These are phyloP conservation scores for Gasteruption jaculator DNA, from an alignment of 2,888 invertebrate species.

Conservation along the genomic window DNA sequence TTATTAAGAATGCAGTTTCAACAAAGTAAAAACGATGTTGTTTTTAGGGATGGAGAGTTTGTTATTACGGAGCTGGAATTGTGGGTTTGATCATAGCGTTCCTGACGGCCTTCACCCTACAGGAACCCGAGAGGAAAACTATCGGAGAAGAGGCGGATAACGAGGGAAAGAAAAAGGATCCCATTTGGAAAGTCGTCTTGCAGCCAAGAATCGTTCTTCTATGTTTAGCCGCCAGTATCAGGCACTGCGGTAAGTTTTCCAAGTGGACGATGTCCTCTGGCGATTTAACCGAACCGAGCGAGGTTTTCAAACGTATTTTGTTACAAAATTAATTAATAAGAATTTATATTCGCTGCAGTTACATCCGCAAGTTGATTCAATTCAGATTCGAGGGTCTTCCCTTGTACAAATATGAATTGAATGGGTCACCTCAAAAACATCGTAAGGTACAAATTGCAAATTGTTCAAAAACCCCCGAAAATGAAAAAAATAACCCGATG, in stretches of 20 bases:
- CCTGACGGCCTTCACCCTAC: slow-evolving; percentile 70
- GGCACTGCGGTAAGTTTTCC: slow-evolving; percentile 82
- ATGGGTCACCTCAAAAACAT: too few species aligned
- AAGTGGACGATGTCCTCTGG: too few species aligned
- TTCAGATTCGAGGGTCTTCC: too few species aligned
- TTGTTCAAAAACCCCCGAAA: too few species aligned
- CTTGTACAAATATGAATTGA: too few species aligned
- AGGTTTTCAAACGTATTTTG: too few species aligned
- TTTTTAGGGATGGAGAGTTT: slow-evolving; percentile 74
- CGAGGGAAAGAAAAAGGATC: slow-evolving; percentile 56
- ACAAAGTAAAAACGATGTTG: neutral
- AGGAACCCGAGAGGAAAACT: slow-evolving; percentile 71
- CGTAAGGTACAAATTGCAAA: too few species aligned
- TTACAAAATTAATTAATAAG: slow-evolving; percentile 1
- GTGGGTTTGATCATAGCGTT: slow-evolving; percentile 68
- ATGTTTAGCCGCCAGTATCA: slow-evolving; percentile 81
- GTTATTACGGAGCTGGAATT: slow-evolving; percentile 76
- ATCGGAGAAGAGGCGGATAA: slow-evolving; percentile 64
- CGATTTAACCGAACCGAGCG: too few species aligned
- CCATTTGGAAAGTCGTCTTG: slow-evolving; percentile 71
- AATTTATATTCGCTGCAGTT: too few species aligned
- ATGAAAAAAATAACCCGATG: too few species aligned
- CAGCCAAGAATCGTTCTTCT: slow-evolving; percentile 76
- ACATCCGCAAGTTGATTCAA: too few species aligned
- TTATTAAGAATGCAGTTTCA: too few species aligned